Conservation (phyloP, 1,140 invertebrate genomes). For the Papilio dardanus region DNA sequence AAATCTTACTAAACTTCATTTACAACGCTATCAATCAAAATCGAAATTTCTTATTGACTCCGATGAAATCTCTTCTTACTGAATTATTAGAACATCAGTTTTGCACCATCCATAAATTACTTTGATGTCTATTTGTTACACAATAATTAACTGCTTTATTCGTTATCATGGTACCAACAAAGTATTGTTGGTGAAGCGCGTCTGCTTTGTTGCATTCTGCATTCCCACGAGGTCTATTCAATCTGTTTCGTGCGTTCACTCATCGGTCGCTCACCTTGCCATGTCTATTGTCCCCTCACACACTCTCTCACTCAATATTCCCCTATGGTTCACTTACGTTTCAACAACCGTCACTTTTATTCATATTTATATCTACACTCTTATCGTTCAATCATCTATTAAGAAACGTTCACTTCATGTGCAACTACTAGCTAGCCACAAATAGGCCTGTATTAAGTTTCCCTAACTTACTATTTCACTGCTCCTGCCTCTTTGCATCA, state of each 20-base stretch:
- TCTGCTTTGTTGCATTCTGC: constrained; percentile 7
- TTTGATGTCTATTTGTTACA: not conserved
- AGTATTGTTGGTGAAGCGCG: not conserved
- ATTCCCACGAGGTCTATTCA: constrained; percentile 14
- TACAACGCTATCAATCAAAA: not conserved
- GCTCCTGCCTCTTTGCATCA: not conserved
- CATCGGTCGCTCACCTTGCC: constrained; percentile 16
- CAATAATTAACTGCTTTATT: not conserved
- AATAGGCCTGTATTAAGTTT: not conserved
- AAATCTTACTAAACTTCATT: not conserved
- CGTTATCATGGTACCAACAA: not conserved
- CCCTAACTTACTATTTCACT: not conserved
- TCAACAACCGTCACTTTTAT: not conserved
- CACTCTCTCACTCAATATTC: not conserved
- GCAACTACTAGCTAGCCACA: not conserved
- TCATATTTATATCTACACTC: not conserved
- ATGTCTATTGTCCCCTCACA: not conserved
- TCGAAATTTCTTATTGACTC: not conserved
- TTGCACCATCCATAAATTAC: not conserved
- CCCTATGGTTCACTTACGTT: not conserved
- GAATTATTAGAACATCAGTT: not conserved
- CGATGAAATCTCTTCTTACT: not conserved
- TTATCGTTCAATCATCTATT: not conserved
- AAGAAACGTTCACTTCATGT: not conserved
- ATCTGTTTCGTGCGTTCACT: not conserved